Conservation (phyloP, 2,888 invertebrate species). For the Drosophila fulvimacula region DNA sequence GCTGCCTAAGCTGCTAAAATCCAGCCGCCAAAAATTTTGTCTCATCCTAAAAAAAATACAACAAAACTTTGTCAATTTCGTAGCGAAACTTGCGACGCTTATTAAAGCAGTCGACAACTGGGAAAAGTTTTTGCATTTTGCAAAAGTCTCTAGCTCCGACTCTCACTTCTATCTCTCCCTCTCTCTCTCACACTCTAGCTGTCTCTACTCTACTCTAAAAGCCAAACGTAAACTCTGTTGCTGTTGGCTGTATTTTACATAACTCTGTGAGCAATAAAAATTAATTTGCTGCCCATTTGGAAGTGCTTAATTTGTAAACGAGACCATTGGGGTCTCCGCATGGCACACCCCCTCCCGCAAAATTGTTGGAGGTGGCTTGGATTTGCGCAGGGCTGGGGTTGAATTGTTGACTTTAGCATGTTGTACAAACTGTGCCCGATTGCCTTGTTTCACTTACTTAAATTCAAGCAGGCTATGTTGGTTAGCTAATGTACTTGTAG, state of each 20-base stretch:
- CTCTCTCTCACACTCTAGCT: not conserved
- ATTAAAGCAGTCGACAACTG: slow-evolving; percentile 47
- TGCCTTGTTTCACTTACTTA: slow-evolving; percentile 23
- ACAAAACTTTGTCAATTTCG: slow-evolving; percentile 74
- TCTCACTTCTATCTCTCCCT: not conserved
- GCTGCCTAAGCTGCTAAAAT: slow-evolving; percentile 7
- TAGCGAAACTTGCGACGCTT: slow-evolving; percentile 41
- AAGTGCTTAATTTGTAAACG: slow-evolving; percentile 81
- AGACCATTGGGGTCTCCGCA: slow-evolving; percentile 70
- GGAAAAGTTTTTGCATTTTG: slow-evolving; percentile 71
- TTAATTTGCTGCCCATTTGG: slow-evolving; percentile 80
- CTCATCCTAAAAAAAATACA: slow-evolving; percentile 2
- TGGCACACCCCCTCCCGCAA: slow-evolving; percentile 19
- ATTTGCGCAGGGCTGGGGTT: slow-evolving; percentile 2
- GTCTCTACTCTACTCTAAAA: not conserved
- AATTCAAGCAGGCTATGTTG: not conserved
- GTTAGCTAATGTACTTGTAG: slow-evolving; percentile 12
- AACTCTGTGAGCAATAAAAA: slow-evolving; percentile 78
- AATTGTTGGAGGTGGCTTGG: slow-evolving; percentile 29
- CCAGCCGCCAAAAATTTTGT: slow-evolving; percentile 16
- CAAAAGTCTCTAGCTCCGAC: slow-evolving; percentile 10
- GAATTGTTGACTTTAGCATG: slow-evolving; percentile 49
- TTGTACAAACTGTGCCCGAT: slow-evolving; percentile 31
- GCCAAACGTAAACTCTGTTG: slow-evolving; percentile 23
- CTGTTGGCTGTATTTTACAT: slow-evolving; percentile 72